A percentile compares a stretch with the other conserved stretches of the same genome.
Evolutionary conservation across 1,140 invertebrate genomes (phyloP).

Genomic region (Wiebesia pumilae): DNA sequence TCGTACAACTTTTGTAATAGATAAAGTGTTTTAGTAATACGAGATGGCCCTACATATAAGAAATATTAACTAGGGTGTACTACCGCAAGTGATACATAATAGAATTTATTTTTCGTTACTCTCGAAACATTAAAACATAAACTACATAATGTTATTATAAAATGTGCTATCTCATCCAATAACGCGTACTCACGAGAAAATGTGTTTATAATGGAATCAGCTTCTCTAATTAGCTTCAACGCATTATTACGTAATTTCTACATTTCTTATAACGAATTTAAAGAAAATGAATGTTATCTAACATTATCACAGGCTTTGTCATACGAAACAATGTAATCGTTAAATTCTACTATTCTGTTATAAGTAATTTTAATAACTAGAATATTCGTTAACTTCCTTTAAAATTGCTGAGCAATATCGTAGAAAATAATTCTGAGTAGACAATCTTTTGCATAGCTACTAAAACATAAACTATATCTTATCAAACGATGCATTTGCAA

Average conservation of each 20-base stretch:
- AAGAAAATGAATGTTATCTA: neutral
- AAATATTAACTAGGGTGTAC: too few species aligned
- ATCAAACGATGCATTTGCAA: constrained; percentile 5
- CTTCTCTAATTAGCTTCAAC: neutral
- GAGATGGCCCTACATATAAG: too few species aligned
- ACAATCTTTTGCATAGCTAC: too few species aligned
- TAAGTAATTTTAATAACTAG: neutral
- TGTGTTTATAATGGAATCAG: neutral
- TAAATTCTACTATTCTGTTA: neutral
- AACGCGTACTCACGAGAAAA: neutral
- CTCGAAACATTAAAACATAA: too few species aligned
- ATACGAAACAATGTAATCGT: neutral
- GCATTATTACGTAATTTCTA: neutral
- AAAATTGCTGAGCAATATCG: neutral
- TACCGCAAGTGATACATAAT: too few species aligned
- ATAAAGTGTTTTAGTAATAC: too few species aligned
- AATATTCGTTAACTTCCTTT: neutral
- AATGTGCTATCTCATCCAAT: neutral
- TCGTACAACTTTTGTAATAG: too few species aligned
- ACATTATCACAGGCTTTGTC: neutral
- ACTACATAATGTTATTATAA: neutral
- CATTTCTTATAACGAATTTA: neutral
- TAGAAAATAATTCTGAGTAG: neutral
- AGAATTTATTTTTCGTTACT: too few species aligned
- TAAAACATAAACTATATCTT: neutral